Evolutionary conservation across 2,797 vertebrate genomes (phyloP), one percentile per base, ranked within the genome.

Genomic region (Remorina albescens): DNA sequence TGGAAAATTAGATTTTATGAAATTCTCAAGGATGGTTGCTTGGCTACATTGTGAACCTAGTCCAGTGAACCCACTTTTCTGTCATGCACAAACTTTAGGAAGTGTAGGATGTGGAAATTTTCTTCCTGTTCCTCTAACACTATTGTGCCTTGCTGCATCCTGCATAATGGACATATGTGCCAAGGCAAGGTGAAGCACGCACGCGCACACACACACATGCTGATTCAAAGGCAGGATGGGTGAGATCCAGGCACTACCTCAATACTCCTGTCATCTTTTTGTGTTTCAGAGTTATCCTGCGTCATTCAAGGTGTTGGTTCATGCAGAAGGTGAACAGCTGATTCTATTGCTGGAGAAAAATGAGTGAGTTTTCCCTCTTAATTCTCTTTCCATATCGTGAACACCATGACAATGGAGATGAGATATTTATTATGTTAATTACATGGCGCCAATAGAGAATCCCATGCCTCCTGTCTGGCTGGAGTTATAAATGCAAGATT

Each of bases 321-420:
- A 78, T 76, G 94, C 91, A 28, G 95, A 95, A 88, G 93, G 90
- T 64, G 88, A 92, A 84, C 94, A 89, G 66, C 92, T 98, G 86
- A 91, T 96, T 92, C 88, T 99, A 51, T 67, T 84, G 39, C 91
- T 99, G 93, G 94, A 97, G 84, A 97, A 96, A 90, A 99, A 99
- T 23, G 94, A 97, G 98, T 99, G 86, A 98, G 98, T 94, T 76
- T 56, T 56, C 62, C 42, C 44, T 60, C 15, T 44, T 32, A 49
- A 58, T 67, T 73, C 37, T 74, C 19, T 26, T 32, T 23, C 15
- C 28, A 61, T 30, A 42, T 19, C 37, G 28, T 46, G 8, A 41
- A 47, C 60, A 34, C 4, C 10, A n/a, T 13, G 51, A 81, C 21
- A 56, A 16, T 49, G 44, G 58, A 79, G 41, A 75, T 13, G 28